These are phyloP conservation scores for Coracopsis vasa DNA, from an alignment of 2,113 vertebrate genomes.

Conservation along the genomic window DNA sequence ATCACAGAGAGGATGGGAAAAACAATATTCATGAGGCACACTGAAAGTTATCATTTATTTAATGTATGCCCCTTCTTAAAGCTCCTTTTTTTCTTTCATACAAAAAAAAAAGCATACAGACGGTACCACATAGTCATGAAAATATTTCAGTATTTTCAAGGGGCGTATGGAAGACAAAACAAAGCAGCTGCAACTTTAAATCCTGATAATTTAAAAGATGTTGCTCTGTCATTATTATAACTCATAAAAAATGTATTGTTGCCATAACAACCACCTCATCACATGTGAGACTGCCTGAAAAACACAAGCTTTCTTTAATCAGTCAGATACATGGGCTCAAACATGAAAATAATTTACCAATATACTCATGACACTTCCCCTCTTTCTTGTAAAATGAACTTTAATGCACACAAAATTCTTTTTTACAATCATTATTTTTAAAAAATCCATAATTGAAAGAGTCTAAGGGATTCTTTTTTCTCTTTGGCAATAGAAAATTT, in stretches of 20 bases:
- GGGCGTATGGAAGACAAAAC: not conserved
- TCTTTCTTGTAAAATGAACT: not conserved
- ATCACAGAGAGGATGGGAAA: not conserved
- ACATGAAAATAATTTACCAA: not conserved
- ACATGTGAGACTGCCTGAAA: constrained; percentile 38
- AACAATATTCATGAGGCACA: not conserved
- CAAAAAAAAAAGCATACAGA: not conserved
- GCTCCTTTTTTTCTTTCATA: not conserved
- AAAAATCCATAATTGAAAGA: not conserved
- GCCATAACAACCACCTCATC: constrained; percentile 66
- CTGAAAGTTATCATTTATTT: not conserved
- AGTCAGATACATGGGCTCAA: not conserved
- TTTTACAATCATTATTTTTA: not conserved
- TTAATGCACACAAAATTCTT: not conserved
- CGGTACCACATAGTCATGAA: not conserved
- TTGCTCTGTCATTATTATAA: constrained; percentile 57
- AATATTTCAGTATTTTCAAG: not conserved
- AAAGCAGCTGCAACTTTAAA: constrained; percentile 49
- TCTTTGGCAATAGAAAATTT: not conserved
- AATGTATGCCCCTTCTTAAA: not conserved
- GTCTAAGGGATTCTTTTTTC: not conserved
- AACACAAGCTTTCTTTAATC: constrained; percentile 16
- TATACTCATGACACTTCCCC: not conserved
- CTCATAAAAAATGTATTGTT: constrained; percentile 75
- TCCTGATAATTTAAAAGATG: constrained; percentile 54